Percentiles rank a stretch among this genome's conserved stretches.
These are phyloP conservation scores for Masticophis lateralis DNA, from an alignment of 2,797 vertebrate species.

Conservation along the genomic window DNA sequence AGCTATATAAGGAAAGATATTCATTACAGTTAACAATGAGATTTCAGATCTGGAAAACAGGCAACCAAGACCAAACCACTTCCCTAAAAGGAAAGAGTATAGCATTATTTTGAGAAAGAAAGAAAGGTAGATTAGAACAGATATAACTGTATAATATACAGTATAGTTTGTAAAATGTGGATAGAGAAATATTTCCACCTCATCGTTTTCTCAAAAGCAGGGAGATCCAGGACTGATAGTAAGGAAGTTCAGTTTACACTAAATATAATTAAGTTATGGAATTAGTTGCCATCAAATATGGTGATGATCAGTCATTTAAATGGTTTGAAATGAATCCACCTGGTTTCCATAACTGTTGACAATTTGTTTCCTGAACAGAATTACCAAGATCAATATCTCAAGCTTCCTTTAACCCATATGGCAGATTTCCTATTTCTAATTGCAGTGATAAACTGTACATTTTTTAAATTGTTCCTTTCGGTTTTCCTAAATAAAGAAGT, in stretches of 20 bases:
- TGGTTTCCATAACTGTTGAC: neutral
- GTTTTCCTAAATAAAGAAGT: neutral
- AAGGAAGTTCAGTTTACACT: neutral
- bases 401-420: neutral
- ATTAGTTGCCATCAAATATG: neutral
- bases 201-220: neutral
- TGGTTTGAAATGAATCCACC: neutral
- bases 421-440: neutral
- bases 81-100: neutral
- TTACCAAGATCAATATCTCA: neutral
- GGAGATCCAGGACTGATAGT: neutral
- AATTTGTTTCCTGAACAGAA: neutral
- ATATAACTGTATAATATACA: neutral
- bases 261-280: neutral
- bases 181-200: neutral
- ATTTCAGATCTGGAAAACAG: neutral
- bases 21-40: neutral
- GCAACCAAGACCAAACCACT: neutral
- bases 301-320: neutral
- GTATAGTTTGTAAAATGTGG: neutral
- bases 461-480: neutral
- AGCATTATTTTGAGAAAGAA: neutral
- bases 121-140: neutral
- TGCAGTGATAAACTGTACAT: neutral
- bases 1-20: neutral